Percentiles rank a stretch among this genome's conserved stretches.
phyloP scores from a whole-genome alignment of 2,113 vertebrate genomes.

The Eolophus roseicapilla region DNA sequence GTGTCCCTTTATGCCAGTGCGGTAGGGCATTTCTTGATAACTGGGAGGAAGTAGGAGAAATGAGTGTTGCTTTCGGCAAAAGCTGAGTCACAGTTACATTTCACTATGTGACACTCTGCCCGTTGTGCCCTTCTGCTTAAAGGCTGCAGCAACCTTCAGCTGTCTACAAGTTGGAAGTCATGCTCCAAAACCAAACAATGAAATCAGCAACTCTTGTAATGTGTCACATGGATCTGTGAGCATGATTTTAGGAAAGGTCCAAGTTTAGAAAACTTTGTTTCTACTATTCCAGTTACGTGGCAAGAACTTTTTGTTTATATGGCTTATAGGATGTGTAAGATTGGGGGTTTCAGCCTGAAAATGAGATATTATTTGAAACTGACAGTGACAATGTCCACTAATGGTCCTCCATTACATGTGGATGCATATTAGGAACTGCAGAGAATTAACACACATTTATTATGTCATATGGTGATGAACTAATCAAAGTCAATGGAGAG shows the following conservation, averaged over 20 bases:
- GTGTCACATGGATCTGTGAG: conserved; percentile 48
- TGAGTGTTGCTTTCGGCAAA: conserved; percentile 12
- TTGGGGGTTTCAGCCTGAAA: background rate
- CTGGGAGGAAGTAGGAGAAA: conserved; percentile 38
- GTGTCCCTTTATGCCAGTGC: background rate
- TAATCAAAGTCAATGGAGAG: background rate
- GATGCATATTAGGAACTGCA: background rate
- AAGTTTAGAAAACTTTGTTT: conserved; percentile 18
- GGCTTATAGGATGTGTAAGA: background rate
- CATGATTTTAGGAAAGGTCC: conserved; percentile 32
- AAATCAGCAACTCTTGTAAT: conserved; percentile 45
- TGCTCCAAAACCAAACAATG: conserved; percentile 41
- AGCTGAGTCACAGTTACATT: conserved; percentile 46
- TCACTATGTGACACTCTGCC: background rate
- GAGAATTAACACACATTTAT: background rate
- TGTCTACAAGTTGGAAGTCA: conserved; percentile 24
- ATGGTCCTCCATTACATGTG: background rate
- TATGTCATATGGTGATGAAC: background rate
- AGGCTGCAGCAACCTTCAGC: background rate
- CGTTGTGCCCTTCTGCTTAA: background rate
- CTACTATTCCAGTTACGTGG: background rate
- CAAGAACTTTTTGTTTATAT: background rate
- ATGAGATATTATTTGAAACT: background rate
- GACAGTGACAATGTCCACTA: background rate
- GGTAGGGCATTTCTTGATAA: conserved; percentile 22